These are phyloP conservation scores for Bolinopsis microptera DNA, from an alignment of 37 sponge, comb jelly and placozoan genomes.

Conservation along the genomic window DNA sequence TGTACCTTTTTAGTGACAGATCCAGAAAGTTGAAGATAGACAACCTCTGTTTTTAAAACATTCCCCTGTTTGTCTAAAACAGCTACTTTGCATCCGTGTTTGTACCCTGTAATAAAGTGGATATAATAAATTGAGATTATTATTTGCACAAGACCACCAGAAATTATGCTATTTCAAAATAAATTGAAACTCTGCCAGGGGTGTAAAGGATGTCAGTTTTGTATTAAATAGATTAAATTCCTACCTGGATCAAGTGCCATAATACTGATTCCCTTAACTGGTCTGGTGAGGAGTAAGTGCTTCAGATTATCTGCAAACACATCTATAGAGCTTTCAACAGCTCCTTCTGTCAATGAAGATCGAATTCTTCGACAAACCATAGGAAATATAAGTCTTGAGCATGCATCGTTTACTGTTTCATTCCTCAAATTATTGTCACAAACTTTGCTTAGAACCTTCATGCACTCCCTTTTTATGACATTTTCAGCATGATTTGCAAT, in stretches of 20 bases:
- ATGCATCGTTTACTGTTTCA: background rate
- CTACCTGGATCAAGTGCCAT: conserved; percentile 52
- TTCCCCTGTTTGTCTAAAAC: background rate
- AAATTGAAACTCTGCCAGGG: no score
- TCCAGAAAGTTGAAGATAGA: background rate
- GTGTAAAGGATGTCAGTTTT: no score
- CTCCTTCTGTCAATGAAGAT: background rate
- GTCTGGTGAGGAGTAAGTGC: conserved; percentile 49
- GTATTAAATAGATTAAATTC: background rate
- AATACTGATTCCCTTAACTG: conserved; percentile 5
- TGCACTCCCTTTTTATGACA: background rate
- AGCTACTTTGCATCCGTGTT: conserved; percentile 51
- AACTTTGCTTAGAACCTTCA: background rate
- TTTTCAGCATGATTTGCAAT: background rate
- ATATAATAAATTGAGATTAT: no score
- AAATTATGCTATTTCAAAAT: no score
- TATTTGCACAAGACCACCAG: no score
- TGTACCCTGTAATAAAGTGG: conserved; percentile 25
- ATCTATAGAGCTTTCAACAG: conserved; percentile 50
- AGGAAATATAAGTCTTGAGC: background rate
- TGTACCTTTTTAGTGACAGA: no score
- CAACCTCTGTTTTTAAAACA: background rate
- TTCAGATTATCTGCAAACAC: conserved; percentile 24
- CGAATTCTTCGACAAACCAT: background rate
- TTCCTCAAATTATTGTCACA: background rate